phyloP scores from a whole-genome alignment of 2,888 invertebrate genomes.

The Deroplatys truncata region DNA sequence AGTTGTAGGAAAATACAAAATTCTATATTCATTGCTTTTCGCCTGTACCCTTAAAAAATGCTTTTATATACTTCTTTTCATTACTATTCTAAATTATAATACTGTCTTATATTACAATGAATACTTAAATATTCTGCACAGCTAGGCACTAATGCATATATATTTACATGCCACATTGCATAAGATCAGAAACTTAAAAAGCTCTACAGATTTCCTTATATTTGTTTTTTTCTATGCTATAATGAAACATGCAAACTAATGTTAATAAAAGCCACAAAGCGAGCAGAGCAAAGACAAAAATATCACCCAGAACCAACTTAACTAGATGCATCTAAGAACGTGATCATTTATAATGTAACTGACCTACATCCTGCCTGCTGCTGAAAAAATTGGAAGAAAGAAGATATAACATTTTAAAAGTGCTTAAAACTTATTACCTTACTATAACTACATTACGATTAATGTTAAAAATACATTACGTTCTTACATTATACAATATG shows the following conservation, averaged over 20 bases:
- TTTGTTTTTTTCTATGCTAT: not conserved
- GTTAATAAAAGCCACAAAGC: not conserved
- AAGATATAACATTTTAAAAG: constrained; percentile 18
- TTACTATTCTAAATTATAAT: too few species aligned
- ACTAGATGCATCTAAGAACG: not conserved
- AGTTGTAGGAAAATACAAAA: too few species aligned
- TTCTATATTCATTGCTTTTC: too few species aligned
- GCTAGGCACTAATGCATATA: too few species aligned
- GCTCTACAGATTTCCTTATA: not conserved
- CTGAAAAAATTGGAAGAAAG: constrained; percentile 33
- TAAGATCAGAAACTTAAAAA: not conserved
- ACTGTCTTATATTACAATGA: too few species aligned
- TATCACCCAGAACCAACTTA: not conserved
- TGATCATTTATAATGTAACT: constrained; percentile 19
- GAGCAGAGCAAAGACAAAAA: not conserved
- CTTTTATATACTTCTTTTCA: too few species aligned
- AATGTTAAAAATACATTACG: not conserved
- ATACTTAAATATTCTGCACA: too few species aligned
- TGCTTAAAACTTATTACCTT: not conserved
- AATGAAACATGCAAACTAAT: not conserved
- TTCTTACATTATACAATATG: not conserved
- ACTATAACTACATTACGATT: not conserved
- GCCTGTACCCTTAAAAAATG: too few species aligned
- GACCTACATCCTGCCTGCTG: constrained; percentile 48
- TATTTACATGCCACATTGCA: not conserved